A percentile compares a stretch with the other conserved stretches of the same genome.
Conservation (phyloP, 1,140 invertebrate species). For the Drosophila albomicans region DNA sequence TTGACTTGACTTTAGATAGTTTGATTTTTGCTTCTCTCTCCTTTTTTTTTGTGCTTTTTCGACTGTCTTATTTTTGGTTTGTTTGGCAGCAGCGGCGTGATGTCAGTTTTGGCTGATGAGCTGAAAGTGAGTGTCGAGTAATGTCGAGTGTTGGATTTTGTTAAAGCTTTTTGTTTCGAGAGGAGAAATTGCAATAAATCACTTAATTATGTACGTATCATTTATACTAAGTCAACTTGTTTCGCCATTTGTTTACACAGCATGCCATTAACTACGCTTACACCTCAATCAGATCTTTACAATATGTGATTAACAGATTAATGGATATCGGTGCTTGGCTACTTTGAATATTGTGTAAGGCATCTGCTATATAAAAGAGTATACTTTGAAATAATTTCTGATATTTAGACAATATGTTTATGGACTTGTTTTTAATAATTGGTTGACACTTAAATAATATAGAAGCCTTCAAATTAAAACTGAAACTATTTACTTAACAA, state of each 20-base stretch:
- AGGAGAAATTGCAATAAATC: constrained; percentile 50
- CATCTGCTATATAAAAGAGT: too few species aligned
- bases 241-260: background rate
- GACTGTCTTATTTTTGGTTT: too few species aligned
- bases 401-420: too few species aligned
- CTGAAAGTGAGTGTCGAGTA: constrained; percentile 33
- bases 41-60: background rate
- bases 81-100: constrained; percentile 13
- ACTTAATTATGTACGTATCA: constrained; percentile 32
- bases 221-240: constrained; percentile 32
- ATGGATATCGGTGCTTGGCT: too few species aligned
- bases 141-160: constrained; percentile 2
- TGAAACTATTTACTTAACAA: too few species aligned
- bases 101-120: constrained; percentile 49
- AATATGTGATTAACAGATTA: too few species aligned
- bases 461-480: too few species aligned
- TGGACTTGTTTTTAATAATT: too few species aligned
- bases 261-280: constrained; percentile 13
- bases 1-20: constrained; percentile 26
- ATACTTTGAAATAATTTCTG: too few species aligned
- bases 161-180: background rate
- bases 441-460: too few species aligned
- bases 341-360: too few species aligned
- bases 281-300: background rate
- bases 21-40: constrained; percentile 4